Base-by-base conservation (phyloP, 2,797 vertebrate genomes). In the Lycodopsis pacificus region DNA sequence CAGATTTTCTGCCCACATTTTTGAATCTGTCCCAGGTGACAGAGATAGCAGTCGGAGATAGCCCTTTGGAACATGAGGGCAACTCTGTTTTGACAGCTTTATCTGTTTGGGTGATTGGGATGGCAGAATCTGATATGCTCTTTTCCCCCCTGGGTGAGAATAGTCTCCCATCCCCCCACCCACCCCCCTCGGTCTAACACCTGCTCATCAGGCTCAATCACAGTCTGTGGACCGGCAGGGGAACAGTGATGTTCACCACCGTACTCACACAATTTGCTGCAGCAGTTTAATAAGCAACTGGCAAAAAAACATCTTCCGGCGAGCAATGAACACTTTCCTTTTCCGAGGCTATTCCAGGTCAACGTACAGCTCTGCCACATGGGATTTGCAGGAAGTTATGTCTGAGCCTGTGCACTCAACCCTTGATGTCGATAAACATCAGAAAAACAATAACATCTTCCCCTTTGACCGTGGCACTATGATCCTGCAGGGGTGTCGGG, bases 81-180 rank as follows among this genome's bases (percentile, higher is more conserved):
- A 71, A 78, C 88, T 92, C 77, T 87, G 86, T 93, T 94, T 88
- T 92, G 87, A 92, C 91, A 92, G 88, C 83, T 94, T 93, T 81
- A 92, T 93, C 89, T 71, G 90, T 83, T 88, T 65, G 71, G 73
- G 86, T 80, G 91, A 92, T 90, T 86, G 77, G 75, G 71, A 81
- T 76, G 81, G 49, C 65, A 89, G 88, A 92, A 93, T 92, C 89
- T 83, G 94, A 95, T 94, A 92, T 65, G 76, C 78, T 56, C 65
- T 80, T 68, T 81, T 88, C 88, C 87, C 85, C 73, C 84, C 75
- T 82, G 86, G 91, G 93, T 91, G 89, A 93, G 82, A 84, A 87
- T 61, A 54, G 85, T 91, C 94, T 76, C 25, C 76, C 69, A 84
- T 64, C 20, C 51, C 22, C 88, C 12, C n/a, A n/a, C 8, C 19